Evolutionary conservation across 2,113 vertebrate species (phyloP), one percentile per base, ranked within the genome.

Genomic region (Saccopteryx bilineata): DNA sequence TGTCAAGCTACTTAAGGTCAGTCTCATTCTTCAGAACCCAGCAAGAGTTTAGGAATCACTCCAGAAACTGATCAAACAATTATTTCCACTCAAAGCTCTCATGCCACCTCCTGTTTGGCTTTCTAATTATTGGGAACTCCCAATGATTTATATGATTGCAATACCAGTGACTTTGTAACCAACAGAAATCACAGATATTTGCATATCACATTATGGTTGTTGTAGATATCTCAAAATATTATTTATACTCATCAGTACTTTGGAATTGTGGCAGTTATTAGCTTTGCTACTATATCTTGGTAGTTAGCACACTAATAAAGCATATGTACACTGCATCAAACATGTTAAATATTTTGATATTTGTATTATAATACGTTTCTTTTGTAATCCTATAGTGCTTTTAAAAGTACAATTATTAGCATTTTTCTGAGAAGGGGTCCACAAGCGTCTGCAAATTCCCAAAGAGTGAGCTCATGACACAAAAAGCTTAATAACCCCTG

Each of bases 311-410:
- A 78, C 54, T 89, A 90, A 81, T 65, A 76, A 96, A 50, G 66
- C 9, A 48, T 23, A 79, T 9, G 5, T 78, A 76, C 68, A 52
- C 13, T 9, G 7, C 33, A 52, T 72, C 10, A 69, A 33, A 71
- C 19, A 66, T 61, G 71, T 71, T 0, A 87, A 87, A 84, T 80
- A 85, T 76, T 75, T 94, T 54, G 13, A 33, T 91, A 61, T 81
- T 60, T 88, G 7, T 81, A 80, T 87, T 96, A 92, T 87, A 90
- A 74, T 74, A 48, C 74, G 19, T 79, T 90, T 95, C 63, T 50
- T 93, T 92, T 46, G 5, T 65, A 85, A 87, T 65, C 31, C 65
- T 23, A 52, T 19, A 19, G 24, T 79, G 50, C 46, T 90, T 83
- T 87, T 69, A 65, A 96, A 72, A 66, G 26, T 33, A 31, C 13